Conservation (phyloP, 2,888 invertebrate genomes). For the Coleophora deauratella region DNA sequence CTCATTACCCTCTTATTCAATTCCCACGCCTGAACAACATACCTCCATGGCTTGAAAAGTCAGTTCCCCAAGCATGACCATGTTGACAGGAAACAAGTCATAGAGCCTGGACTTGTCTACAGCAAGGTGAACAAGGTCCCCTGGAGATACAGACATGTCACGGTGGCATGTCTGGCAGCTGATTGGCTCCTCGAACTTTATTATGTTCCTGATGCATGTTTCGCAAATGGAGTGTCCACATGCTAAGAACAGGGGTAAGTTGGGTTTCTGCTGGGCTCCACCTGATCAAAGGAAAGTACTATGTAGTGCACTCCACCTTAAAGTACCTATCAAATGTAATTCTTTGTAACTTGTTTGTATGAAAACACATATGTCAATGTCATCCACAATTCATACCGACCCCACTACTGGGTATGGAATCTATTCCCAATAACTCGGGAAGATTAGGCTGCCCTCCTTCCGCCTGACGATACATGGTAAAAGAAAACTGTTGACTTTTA, state of each 20-base stretch:
- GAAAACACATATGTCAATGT: too few relatives aligned
- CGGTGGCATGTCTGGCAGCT: constrained; percentile 64
- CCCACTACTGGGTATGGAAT: too few relatives aligned
- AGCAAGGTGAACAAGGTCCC: constrained; percentile 24
- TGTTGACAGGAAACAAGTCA: constrained; percentile 48
- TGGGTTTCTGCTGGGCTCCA: constrained; percentile 28
- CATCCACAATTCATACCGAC: too few relatives aligned
- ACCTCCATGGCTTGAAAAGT: constrained; percentile 38
- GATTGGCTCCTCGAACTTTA: constrained; percentile 51
- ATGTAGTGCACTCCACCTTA: neutral
- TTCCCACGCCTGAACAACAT: constrained; percentile 10
- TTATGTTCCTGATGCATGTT: constrained; percentile 65
- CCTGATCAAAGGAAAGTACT: neutral
- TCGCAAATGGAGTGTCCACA: constrained; percentile 83
- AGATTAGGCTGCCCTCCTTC: too few relatives aligned
- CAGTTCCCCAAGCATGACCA: constrained; percentile 52
- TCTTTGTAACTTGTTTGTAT: neutral
- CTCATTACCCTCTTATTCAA: too few relatives aligned
- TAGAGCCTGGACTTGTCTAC: constrained; percentile 34
- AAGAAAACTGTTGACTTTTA: too few relatives aligned
- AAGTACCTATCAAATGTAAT: neutral
- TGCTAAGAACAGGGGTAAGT: constrained; percentile 74
- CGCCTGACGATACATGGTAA: too few relatives aligned
- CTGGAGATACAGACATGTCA: constrained; percentile 31
- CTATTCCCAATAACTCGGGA: too few relatives aligned